phyloP scores from a whole-genome alignment of 2,797 vertebrate species.

The Pogonophryne albipinna region DNA sequence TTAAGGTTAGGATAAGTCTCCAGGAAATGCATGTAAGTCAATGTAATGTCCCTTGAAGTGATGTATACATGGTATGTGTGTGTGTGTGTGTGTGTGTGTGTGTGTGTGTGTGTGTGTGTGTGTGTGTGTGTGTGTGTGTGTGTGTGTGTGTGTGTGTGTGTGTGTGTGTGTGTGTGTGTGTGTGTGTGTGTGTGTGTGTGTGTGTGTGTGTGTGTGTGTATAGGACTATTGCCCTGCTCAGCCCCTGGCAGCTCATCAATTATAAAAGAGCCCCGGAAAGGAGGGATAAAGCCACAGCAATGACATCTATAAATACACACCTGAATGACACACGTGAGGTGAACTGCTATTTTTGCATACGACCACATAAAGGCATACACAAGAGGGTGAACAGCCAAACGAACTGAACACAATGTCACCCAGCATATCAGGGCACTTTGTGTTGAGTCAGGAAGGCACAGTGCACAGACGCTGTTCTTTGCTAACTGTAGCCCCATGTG shows the following conservation, averaged over 20 bases:
- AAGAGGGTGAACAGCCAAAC: slow-evolving; percentile 32
- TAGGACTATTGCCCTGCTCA: slow-evolving; percentile 55
- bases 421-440: slow-evolving; percentile 46
- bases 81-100: too few species aligned
- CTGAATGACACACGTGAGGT: slow-evolving; percentile 69
- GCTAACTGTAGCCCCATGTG: slow-evolving; percentile 46
- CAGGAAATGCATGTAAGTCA: too few species aligned
- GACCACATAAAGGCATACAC: slow-evolving; percentile 4
- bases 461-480: slow-evolving; percentile 22
- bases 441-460: slow-evolving; percentile 44
- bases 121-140: too few species aligned
- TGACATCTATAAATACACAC: slow-evolving; percentile 81
- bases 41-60: too few species aligned
- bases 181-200: slow-evolving; percentile 40
- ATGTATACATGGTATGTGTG: too few species aligned
- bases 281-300: slow-evolving; percentile 67
- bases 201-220: slow-evolving; percentile 47
- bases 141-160: background rate
- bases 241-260: slow-evolving; percentile 80
- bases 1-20: too few species aligned
- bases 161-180: slow-evolving; percentile 15
- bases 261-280: slow-evolving; percentile 73
- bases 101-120: too few species aligned
- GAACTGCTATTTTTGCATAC: slow-evolving; percentile 70
- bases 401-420: slow-evolving; percentile 52